A percentile compares a stretch with the other conserved stretches of the same genome.
These are phyloP conservation scores for Decapterus maruadsi DNA, from an alignment of 2,797 vertebrate species.

Conservation along the genomic window DNA sequence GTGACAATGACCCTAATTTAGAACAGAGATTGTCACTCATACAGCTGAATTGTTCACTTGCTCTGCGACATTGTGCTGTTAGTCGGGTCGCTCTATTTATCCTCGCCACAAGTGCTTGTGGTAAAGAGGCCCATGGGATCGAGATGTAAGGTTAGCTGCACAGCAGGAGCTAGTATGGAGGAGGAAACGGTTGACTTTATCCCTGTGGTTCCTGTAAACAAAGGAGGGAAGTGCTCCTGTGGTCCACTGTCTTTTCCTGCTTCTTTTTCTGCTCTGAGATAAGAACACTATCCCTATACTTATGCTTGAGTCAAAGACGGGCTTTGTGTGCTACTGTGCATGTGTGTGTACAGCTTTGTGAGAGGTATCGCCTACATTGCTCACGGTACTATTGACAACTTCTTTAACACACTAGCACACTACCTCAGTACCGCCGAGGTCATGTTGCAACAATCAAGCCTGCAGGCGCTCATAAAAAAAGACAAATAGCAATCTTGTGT, in stretches of 20 bases:
- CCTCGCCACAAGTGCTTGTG: constrained; percentile 29
- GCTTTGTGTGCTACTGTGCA: constrained; percentile 16
- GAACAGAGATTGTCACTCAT: constrained; percentile 25
- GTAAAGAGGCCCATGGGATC: constrained; percentile 24
- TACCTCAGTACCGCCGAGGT: constrained; percentile 9
- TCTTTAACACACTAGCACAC: constrained; percentile 6
- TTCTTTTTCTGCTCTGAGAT: constrained; percentile 47
- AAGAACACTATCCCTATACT: constrained; percentile 45
- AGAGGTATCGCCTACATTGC: constrained; percentile 1
- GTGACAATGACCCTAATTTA: constrained; percentile 38
- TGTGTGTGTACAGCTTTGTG: not conserved
- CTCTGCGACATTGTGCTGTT: constrained; percentile 37
- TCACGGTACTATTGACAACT: not conserved
- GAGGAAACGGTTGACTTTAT: constrained; percentile 42
- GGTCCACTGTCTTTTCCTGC: constrained; percentile 66
- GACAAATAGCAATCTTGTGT: not conserved
- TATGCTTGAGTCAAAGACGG: constrained; percentile 9
- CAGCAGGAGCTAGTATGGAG: constrained; percentile 11
- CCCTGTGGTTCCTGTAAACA: constrained; percentile 67
- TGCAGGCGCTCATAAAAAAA: constrained; percentile 20
- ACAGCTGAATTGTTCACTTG: constrained; percentile 21
- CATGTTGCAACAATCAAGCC: constrained; percentile 10
- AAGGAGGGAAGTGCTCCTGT: constrained; percentile 72
- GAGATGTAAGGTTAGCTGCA: constrained; percentile 22
- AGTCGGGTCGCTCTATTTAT: constrained; percentile 23